Percentiles rank a stretch among this genome's conserved stretches.
These are phyloP conservation scores for Vultur gryphus DNA, from an alignment of 2,797 vertebrate species.

Conservation along the genomic window DNA sequence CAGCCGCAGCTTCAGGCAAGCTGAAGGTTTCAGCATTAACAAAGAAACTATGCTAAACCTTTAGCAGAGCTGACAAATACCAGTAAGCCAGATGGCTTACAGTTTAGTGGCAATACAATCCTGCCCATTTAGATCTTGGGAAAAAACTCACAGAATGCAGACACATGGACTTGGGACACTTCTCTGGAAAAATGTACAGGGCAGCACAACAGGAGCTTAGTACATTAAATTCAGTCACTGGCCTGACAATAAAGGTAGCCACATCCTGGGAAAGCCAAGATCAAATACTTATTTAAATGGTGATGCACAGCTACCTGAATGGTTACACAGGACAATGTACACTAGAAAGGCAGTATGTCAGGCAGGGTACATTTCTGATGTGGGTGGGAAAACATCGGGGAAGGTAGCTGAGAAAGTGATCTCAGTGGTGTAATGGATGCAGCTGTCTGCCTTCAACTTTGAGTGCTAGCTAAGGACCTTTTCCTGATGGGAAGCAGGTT, in stretches of 20 bases:
- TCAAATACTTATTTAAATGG: background rate
- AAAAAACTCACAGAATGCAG: background rate
- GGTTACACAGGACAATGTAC: background rate
- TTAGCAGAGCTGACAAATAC: background rate
- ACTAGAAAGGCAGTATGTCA: background rate
- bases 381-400: accelerated
- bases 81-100: background rate
- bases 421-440: background rate
- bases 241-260: background rate
- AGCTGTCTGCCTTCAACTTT: background rate
- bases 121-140: background rate
- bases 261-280: background rate
- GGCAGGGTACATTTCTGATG: background rate
- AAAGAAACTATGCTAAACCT: background rate
- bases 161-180: background rate
- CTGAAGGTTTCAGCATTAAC: background rate
- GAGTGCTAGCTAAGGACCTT: background rate
- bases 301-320: background rate
- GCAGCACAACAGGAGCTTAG: background rate
- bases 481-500: background rate
- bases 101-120: background rate
- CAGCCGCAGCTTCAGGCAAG: background rate
- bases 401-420: background rate
- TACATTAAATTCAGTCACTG: background rate
- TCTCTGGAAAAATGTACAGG: background rate